Conservation (phyloP, 2,888 invertebrate genomes). For the Leucania comma region DNA sequence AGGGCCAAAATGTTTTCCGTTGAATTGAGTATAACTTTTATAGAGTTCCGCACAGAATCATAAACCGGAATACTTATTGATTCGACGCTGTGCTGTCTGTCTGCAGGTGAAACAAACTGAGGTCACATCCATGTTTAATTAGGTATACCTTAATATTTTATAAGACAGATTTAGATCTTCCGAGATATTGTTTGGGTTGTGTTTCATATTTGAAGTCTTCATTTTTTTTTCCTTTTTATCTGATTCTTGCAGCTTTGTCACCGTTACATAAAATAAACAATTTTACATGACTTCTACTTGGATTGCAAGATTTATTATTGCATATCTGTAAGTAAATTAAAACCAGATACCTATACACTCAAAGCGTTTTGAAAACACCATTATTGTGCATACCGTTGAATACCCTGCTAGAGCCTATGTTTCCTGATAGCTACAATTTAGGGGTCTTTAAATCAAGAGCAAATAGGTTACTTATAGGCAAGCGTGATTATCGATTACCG, state of each 20-base stretch:
- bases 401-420: too few relatives aligned
- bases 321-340: background rate
- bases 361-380: too few relatives aligned
- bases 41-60: conserved; percentile 57
- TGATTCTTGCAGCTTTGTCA: background rate
- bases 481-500: too few relatives aligned
- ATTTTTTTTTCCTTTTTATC: background rate
- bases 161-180: conserved; percentile 18
- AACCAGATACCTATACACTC: background rate
- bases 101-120: conserved; percentile 42
- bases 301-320: background rate
- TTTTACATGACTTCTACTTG: background rate
- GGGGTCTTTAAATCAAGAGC: too few relatives aligned
- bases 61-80: conserved; percentile 61
- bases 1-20: conserved; percentile 69
- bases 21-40: conserved; percentile 68
- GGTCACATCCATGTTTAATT: conserved; percentile 46
- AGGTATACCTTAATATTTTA: conserved; percentile 38
- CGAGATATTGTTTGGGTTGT: conserved; percentile 4
- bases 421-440: too few relatives aligned
- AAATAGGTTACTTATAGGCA: too few relatives aligned
- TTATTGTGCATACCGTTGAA: too few relatives aligned
- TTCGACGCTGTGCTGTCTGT: conserved; percentile 48
- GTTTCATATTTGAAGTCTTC: conserved; percentile 1
- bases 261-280: too few relatives aligned